Evolutionary conservation across 2,888 invertebrate species (phyloP), one percentile per base, ranked within the genome.

Genomic region (Pantelozetes paolii): DNA sequence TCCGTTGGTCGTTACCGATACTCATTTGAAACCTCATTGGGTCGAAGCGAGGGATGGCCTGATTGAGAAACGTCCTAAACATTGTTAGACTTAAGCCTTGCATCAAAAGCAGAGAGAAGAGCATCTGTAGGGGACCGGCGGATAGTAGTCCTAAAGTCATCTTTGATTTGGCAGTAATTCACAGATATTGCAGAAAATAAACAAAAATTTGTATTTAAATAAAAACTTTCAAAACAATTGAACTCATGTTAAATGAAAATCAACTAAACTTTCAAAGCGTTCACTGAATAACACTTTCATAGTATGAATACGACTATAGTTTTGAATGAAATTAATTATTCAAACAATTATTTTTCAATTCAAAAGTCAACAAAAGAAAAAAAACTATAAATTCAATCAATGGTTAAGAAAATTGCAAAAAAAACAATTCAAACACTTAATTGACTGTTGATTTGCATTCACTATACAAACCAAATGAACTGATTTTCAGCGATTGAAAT

Each of bases 11-110:
- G 50, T 50, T 48, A 1, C 50, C 50, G 5, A 70, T 1, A 42
- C 26, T 50, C 20, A 70, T 2, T 13, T 20, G 23, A n/a, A 50
- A 50, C 23, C 48, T 30, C 45, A 48, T 40, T 8, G 71, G 50
- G 6, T 70, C 50, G 26, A 57, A 70, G 15, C 69, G 69, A n/a
- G 75, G 75, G 18, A 75, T 71, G 3, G 75, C 74, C 23, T 71
- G 45, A 32, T 75, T 75, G 1, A 75, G 71, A 28, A 75, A 74
- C 23, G 71, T 36, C 18, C 76, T 48, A 50, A 64, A 76, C 72
- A 76, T 72, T 5, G 76, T 74, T 32, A 76, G 32, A 42, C 74
- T 72, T 6, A 76, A 59, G 20, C 76, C 76, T 64, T 76, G 76
- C 76, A 76, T 74, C 13, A 76, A 20, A 48, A 76, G 54, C 54